Evolutionary conservation across 1,140 invertebrate genomes (phyloP), one percentile per base, ranked within the genome.

Genomic region (Drosophila nikananu): DNA sequence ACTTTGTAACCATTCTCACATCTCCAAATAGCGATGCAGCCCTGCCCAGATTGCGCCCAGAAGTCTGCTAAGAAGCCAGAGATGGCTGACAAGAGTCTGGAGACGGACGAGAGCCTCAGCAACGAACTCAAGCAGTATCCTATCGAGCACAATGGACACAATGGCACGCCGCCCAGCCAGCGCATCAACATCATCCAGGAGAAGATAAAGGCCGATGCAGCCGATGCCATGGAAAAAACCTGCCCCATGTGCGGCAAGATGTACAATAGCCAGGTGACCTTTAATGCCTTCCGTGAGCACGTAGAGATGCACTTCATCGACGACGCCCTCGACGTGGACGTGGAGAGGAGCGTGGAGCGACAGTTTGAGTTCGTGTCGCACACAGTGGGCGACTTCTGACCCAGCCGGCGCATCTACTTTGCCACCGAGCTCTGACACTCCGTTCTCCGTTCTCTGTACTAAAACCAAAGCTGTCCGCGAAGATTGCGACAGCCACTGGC

Each of bases 231-330:
- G 23, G 93, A 94, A n/a, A 94, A 91, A 71, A 93, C 93, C 30
- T 94, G 94, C 61, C 94, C 94, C 23, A 92, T 94, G 83, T 94
- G 94, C 80, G 91, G 84, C 32, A 93, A 93, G 83, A 63, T 82
- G 6, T 94, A 93, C 72, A 71, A 73, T 8, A 91, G 86, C 73
- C 86, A 91, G 61, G 65, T 92, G 17, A 73, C 91, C 15, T 94
- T 94, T 67, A 82, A 89, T 55, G 82, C 91, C 7, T 94, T 94
- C 64, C 83, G 91, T 15, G 80, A 91, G 57, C 94, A 94, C 83
- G 94, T 94, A 8, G 93, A 94, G 73, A 92, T 91, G 73, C 94
- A 94, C 86, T 94, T 94, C 59, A 83, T 90, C 64, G 93, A 92
- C 37, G 92, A 93, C 1, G 58, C 74, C 17, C 46, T 76, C 2